Evolutionary conservation across 2,888 invertebrate species (phyloP).

Genomic region (Aphodius sticticus): DNA sequence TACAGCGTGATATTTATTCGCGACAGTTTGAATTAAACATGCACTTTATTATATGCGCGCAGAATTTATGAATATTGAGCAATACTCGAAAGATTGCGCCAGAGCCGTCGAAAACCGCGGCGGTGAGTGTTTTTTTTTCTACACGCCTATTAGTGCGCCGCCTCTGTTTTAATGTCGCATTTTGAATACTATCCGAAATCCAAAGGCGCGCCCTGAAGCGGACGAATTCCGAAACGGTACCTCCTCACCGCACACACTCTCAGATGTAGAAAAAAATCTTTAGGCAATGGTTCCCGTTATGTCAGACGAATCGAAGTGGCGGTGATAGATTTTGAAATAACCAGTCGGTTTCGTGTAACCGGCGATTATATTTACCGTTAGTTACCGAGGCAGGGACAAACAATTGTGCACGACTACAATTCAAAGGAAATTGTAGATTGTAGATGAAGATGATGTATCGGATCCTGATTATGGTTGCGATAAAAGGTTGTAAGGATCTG

Average conservation of each 20-base stretch:
- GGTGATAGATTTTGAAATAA: not conserved
- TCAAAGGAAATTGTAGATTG: not conserved
- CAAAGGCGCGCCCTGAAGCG: no score
- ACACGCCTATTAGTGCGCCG: no score
- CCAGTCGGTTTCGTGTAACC: not conserved
- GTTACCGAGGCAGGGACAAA: not conserved
- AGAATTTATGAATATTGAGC: no score
- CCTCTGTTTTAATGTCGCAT: no score
- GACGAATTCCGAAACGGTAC: not conserved
- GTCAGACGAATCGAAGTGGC: not conserved
- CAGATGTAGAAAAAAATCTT: not conserved
- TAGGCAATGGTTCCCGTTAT: not conserved
- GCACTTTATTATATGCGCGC: no score
- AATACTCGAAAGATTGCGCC: no score
- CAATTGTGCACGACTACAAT: not conserved
- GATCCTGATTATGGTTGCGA: not conserved
- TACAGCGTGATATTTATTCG: no score
- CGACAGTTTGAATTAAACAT: no score
- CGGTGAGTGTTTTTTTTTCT: no score
- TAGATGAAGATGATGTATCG: not conserved
- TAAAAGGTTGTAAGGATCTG: not conserved
- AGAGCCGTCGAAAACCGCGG: no score
- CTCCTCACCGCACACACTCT: not conserved
- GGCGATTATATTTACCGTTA: not conserved
- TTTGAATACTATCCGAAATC: no score